Conservation (phyloP, 2,113 vertebrate species). For the Cromileptes altivelis region DNA sequence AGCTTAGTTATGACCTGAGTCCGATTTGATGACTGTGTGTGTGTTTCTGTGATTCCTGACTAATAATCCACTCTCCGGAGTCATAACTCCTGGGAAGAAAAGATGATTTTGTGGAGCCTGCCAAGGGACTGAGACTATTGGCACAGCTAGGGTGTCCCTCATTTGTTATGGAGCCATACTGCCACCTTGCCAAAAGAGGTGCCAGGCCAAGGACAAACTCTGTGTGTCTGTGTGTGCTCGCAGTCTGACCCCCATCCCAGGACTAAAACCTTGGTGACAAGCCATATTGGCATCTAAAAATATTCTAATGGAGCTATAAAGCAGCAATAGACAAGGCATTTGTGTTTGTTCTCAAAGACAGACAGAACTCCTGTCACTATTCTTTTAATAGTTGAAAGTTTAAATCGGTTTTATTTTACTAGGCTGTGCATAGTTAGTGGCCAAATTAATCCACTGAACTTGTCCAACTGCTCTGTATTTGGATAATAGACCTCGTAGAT, state of each 20-base stretch:
- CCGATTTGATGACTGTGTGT: conserved; percentile 51
- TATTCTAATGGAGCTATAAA: conserved; percentile 58
- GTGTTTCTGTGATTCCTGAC: conserved; percentile 75
- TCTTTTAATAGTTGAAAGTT: conserved; percentile 47
- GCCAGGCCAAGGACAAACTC: conserved; percentile 84
- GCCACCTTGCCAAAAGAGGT: conserved; percentile 81
- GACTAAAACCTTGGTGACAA: conserved; percentile 66
- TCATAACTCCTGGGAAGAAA: conserved; percentile 80
- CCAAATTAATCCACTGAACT: conserved; percentile 28
- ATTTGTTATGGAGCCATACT: conserved; percentile 81
- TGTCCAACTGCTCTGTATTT: conserved; percentile 44
- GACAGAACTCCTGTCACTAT: conserved; percentile 37
- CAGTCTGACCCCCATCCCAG: conserved; percentile 61
- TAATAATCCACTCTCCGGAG: conserved; percentile 78
- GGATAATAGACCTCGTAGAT: conserved; percentile 1
- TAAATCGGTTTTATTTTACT: conserved; percentile 22
- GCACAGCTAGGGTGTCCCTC: conserved; percentile 80
- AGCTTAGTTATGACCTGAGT: conserved; percentile 51
- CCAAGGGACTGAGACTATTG: conserved; percentile 81
- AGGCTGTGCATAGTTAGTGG: conserved; percentile 10
- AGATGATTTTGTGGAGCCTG: conserved; percentile 76
- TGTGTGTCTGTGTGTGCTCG: conserved; percentile 18
- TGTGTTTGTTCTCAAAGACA: conserved; percentile 63
- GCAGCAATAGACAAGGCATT: conserved; percentile 30
- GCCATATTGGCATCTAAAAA: conserved; percentile 73